Conservation (phyloP, 2,113 vertebrate species). For the Aptenodytes patagonicus region DNA sequence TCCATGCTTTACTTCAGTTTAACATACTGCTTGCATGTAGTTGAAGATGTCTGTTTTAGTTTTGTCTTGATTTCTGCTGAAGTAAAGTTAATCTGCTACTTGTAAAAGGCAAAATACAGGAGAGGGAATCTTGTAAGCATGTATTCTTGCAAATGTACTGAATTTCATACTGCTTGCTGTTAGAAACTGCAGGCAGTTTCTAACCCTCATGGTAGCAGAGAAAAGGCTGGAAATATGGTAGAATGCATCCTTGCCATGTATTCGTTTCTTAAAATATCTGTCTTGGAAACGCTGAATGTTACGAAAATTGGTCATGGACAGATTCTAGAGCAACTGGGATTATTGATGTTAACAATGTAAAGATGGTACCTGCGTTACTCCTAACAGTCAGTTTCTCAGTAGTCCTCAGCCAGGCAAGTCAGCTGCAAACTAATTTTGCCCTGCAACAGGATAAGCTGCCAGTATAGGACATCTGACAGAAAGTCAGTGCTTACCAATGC, state of each 20-base stretch:
- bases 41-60: neutral
- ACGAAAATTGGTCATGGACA: neutral
- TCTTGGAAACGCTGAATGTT: neutral
- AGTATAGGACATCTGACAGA: neutral
- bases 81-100: neutral
- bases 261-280: neutral
- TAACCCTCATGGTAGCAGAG: neutral
- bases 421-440: neutral
- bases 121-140: neutral
- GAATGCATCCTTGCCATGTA: neutral
- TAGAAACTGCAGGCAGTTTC: neutral
- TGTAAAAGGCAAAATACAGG: neutral
- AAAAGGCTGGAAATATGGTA: neutral
- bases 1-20: neutral
- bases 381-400: neutral
- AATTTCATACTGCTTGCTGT: neutral
- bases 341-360: neutral
- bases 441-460: neutral
- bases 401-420: neutral
- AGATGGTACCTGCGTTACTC: neutral
- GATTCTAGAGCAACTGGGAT: neutral
- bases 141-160: neutral
- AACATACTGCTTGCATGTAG: neutral
- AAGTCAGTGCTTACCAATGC: neutral
- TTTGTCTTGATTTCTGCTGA: neutral